Evolutionary conservation across 2,113 vertebrate genomes (phyloP).

Genomic region (Melanerpes formicivorus): DNA sequence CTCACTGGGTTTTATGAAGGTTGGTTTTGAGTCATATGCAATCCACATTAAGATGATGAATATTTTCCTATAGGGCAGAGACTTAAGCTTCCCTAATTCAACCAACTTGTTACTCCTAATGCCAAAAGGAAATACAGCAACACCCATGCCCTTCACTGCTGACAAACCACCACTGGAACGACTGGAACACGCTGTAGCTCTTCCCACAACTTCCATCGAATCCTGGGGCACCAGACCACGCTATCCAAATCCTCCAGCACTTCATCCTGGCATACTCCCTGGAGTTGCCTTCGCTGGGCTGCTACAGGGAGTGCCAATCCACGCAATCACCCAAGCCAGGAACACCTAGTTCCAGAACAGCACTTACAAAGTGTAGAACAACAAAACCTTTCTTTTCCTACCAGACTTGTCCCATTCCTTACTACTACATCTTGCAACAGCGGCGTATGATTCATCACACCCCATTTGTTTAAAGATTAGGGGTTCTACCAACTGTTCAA

Average conservation of each 20-base stretch:
- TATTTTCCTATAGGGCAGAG: slow-evolving; percentile 66
- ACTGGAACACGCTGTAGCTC: slow-evolving; percentile 30
- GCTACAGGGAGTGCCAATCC: slow-evolving; percentile 45
- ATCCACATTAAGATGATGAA: slow-evolving; percentile 43
- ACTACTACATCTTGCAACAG: not conserved
- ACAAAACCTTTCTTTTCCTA: slow-evolving; percentile 34
- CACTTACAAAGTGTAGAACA: slow-evolving; percentile 38
- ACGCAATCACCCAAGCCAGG: not conserved
- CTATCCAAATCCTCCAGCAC: slow-evolving; percentile 30
- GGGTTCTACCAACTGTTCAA: not conserved
- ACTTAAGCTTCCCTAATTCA: slow-evolving; percentile 50
- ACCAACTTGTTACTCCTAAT: slow-evolving; percentile 47
- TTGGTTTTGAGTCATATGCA: slow-evolving; percentile 60
- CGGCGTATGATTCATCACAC: not conserved
- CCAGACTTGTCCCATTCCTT: not conserved
- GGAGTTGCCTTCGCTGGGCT: slow-evolving; percentile 9
- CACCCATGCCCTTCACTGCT: slow-evolving; percentile 52
- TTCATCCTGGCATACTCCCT: slow-evolving; percentile 2
- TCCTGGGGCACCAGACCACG: slow-evolving; percentile 3
- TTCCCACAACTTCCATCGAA: slow-evolving; percentile 32
- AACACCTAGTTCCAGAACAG: slow-evolving; percentile 65
- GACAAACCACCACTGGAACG: slow-evolving; percentile 50
- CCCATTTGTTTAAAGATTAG: not conserved
- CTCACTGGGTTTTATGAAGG: slow-evolving; percentile 32
- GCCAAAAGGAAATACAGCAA: slow-evolving; percentile 62